A percentile compares a stretch with the other conserved stretches of the same genome.
Evolutionary conservation across 1,140 invertebrate genomes (phyloP).

Genomic region (Macrotrachela quadricornifera): DNA sequence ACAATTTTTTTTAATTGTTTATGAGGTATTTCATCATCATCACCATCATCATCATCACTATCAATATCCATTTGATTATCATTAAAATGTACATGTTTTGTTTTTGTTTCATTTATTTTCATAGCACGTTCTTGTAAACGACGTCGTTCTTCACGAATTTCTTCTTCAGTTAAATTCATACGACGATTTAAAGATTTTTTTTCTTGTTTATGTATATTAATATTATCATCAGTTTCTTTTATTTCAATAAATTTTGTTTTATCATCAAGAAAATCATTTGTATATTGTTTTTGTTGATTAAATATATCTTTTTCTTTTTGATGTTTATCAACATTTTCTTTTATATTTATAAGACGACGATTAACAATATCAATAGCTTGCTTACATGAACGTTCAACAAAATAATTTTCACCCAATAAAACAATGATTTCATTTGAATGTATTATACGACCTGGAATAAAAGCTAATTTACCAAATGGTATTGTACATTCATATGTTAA

Average conservation of each 20-base stretch:
- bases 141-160: neutral
- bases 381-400: conserved; percentile 43
- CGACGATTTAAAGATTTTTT: neutral
- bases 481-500: conserved; percentile 32
- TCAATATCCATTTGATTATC: neutral
- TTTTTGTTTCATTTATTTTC: neutral
- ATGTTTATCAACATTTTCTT: neutral
- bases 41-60: neutral
- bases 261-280: conserved; percentile 5
- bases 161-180: neutral
- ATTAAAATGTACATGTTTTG: neutral
- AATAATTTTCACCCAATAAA: conserved; percentile 45
- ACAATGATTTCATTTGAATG: conserved; percentile 51
- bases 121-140: conserved; percentile 4
- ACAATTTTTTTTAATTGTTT: neutral
- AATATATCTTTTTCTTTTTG: conserved; percentile 3
- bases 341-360: conserved; percentile 38
- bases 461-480: conserved; percentile 41
- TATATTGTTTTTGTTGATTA: neutral
- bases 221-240: conserved; percentile 1
- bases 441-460: conserved; percentile 43
- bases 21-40: neutral
- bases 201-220: neutral
- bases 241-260: conserved; percentile 5
- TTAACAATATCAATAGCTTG: conserved; percentile 41